phyloP scores from a whole-genome alignment of 2,113 vertebrate genomes.

The Cochlearius cochlearius region DNA sequence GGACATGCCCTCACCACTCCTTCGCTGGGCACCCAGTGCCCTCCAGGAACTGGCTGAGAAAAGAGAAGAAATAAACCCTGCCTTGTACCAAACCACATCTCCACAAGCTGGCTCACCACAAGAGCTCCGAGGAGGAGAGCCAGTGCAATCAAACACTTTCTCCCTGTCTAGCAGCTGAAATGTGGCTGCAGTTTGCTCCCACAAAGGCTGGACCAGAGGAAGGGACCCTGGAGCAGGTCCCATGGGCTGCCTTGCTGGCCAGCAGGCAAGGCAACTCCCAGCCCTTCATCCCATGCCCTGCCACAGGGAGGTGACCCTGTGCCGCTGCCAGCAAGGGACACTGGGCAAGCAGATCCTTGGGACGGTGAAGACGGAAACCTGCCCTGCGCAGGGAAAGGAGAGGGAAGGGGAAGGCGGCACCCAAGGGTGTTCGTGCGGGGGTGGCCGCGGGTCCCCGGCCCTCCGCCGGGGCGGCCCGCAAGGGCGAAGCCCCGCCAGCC shows the following conservation, averaged over 20 bases:
- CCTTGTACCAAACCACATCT: not conserved
- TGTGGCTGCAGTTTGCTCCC: not conserved
- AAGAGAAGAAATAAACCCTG: not conserved
- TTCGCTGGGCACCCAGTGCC: not conserved
- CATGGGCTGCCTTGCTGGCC: too few relatives aligned
- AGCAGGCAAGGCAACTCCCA: not conserved
- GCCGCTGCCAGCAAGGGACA: not conserved
- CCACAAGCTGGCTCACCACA: not conserved
- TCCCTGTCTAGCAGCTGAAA: not conserved
- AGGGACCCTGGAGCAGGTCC: not conserved
- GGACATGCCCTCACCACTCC: not conserved
- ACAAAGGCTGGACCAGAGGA: not conserved
- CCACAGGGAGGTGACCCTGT: accelerated
- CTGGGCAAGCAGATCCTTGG: not conserved
- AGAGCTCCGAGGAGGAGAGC: not conserved
- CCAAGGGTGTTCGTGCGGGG: not conserved
- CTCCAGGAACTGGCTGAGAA: not conserved
- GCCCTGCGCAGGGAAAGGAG: not conserved
- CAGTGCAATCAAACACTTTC: not conserved
- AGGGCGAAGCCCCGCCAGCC: not conserved
- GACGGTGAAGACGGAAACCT: not conserved
- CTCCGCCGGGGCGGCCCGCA: not conserved
- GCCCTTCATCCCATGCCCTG: not conserved
- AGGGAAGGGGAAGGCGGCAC: not conserved
- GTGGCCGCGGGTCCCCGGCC: not conserved